Conservation (phyloP, 1,140 invertebrate genomes). For the Pogonomyrmex barbatus region DNA sequence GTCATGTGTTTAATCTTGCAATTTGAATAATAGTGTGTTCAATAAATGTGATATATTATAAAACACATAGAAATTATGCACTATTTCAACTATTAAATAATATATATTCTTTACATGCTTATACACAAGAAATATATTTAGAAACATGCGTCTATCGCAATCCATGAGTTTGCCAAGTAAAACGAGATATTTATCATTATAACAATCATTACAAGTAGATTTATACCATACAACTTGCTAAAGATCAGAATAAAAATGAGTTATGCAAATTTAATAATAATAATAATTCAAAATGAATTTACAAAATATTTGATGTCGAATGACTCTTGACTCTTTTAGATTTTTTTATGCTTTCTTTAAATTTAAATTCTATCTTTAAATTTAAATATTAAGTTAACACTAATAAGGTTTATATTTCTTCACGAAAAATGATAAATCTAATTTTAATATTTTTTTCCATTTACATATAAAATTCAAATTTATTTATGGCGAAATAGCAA, state of each 20-base stretch:
- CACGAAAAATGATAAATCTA: background rate
- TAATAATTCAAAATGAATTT: background rate
- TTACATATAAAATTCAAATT: background rate
- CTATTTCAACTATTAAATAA: background rate
- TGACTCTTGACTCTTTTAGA: background rate
- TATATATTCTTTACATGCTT: background rate
- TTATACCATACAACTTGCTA: background rate
- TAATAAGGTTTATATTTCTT: background rate
- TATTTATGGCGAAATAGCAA: background rate
- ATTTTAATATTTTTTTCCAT: background rate
- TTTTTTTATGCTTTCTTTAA: background rate
- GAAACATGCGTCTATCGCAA: background rate
- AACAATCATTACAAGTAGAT: background rate
- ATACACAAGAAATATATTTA: background rate
- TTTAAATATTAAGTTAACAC: constrained; percentile 12
- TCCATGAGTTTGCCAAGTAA: background rate
- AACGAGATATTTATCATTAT: background rate
- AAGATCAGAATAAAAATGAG: background rate
- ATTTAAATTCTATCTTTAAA: constrained; percentile 8
- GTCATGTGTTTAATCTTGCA: constrained; percentile 8
- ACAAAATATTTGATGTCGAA: background rate
- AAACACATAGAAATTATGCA: background rate
- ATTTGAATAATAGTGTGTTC: background rate
- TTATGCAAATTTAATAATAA: background rate
- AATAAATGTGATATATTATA: background rate